Evolutionary conservation across 2,113 vertebrate genomes (phyloP), one percentile per base, ranked within the genome.

Genomic region (Galbula dea): DNA sequence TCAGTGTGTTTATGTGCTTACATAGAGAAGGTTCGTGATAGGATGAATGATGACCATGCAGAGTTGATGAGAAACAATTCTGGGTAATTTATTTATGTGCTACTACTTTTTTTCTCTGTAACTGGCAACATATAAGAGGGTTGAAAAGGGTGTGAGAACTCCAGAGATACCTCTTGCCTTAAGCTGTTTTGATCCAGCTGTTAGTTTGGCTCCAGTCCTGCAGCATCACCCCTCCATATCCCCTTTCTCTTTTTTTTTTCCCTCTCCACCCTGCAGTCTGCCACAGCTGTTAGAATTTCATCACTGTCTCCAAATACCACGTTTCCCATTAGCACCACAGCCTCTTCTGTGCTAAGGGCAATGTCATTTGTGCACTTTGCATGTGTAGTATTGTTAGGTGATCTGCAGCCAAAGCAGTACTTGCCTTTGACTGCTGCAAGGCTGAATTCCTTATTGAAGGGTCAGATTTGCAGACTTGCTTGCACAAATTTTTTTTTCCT

Each of bases 271-370:
- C 15, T 69, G 30, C 76, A 51, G 0, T 78, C 45, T 67, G 73
- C 79, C 86, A 83, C 97, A 98, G 97, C 97, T 98, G 97, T 97
- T 96, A 83, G 55, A 76, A 78, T 96, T 97, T 94, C 93, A 95
- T 97, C 96, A 96, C 30, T 93, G 75, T 93, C 80, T 71, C 43
- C 81, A 77, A 85, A 92, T 90, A n/a, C 85, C 89, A 75, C 9
- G 7, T 92, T 89, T 94, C 54, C 72, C 72, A 66, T 95, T 82
- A 90, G 43, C 30, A 41, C 58, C 78, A 41, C n/a, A 78, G 81
- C 39, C 54, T 24, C 32, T 80, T 77, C 66, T 75, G 55, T 91
- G 69, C 61, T 41, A 22, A 72, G 54, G 46, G 63, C 45, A 62
- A 78, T 89, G 46, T 37, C 1, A 21, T 62, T 71, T 62, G 46